Conservation (phyloP, 2,797 vertebrate genomes). For the Sandelia bainsii region DNA sequence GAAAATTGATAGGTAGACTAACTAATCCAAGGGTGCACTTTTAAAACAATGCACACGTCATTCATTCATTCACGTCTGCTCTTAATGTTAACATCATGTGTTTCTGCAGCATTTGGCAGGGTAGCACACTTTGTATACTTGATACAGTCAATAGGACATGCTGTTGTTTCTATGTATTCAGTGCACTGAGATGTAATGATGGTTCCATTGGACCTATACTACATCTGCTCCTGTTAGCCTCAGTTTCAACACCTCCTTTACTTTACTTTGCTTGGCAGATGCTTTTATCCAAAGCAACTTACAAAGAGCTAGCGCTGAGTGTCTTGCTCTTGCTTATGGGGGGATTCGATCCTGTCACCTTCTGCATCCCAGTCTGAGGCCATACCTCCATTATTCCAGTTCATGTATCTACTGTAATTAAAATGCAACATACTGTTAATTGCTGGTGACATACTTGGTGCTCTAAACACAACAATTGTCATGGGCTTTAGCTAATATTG, state of each 20-base stretch:
- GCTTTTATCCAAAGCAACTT: no score
- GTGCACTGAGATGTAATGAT: slow-evolving; percentile 29
- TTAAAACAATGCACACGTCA: slow-evolving; percentile 1
- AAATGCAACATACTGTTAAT: slow-evolving; percentile 48
- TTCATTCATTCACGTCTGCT: background rate
- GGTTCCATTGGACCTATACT: slow-evolving; percentile 39
- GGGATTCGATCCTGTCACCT: no score
- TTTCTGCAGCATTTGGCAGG: slow-evolving; percentile 22
- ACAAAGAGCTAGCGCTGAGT: no score
- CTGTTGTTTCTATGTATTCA: slow-evolving; percentile 35
- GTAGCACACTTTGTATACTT: slow-evolving; percentile 21
- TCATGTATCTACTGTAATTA: slow-evolving; percentile 51
- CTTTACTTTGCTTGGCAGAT: no score
- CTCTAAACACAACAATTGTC: slow-evolving; percentile 57
- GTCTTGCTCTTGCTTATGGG: no score
- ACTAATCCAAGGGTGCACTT: no score
- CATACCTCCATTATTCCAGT: no score
- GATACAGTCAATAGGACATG: slow-evolving; percentile 4
- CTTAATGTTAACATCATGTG: slow-evolving; percentile 14
- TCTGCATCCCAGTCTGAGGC: no score
- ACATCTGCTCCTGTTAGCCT: slow-evolving; percentile 51
- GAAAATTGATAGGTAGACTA: no score
- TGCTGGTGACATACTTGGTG: slow-evolving; percentile 54
- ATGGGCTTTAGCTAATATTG: slow-evolving; percentile 50
- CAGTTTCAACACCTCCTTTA: slow-evolving; percentile 16